Percentiles rank a stretch among this genome's conserved stretches.
Evolutionary conservation across 2,888 invertebrate genomes (phyloP).

Genomic region (Hypena proboscidalis): DNA sequence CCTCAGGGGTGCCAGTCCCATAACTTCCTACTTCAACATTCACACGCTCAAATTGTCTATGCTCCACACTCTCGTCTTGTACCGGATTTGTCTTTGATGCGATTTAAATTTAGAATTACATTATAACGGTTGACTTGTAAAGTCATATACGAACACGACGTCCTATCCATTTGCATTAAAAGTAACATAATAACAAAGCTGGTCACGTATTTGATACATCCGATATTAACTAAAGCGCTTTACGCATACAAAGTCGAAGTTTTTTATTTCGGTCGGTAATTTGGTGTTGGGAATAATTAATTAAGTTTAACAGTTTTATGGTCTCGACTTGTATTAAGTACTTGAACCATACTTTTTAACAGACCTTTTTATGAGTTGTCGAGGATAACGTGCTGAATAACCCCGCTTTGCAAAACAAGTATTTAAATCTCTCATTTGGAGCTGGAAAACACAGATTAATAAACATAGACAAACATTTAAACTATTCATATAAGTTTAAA

Average conservation of each 20-base stretch:
- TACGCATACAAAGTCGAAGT: constrained; percentile 28
- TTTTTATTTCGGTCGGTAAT: constrained; percentile 14
- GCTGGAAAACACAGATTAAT: no score
- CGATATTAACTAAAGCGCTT: constrained; percentile 35
- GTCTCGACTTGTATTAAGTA: no score
- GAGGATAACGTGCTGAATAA: no score
- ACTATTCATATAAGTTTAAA: no score
- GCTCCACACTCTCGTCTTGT: constrained; percentile 3
- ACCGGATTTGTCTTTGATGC: background rate
- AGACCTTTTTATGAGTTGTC: no score
- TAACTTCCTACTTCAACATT: constrained; percentile 12
- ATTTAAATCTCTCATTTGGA: no score
- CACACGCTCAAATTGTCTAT: constrained; percentile 11
- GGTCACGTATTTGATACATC: constrained; percentile 32
- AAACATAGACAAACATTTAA: no score
- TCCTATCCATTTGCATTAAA: constrained; percentile 17
- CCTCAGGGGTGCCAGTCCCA: constrained; percentile 50
- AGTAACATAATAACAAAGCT: constrained; percentile 20
- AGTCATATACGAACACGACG: constrained; percentile 2
- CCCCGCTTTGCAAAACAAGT: no score
- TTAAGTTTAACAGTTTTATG: no score
- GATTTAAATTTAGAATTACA: background rate
- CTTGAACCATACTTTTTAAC: no score
- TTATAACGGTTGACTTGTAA: constrained; percentile 8
- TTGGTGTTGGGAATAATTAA: background rate